Conservation (phyloP, 1,140 invertebrate genomes). For the Cecropterus lyciades region DNA sequence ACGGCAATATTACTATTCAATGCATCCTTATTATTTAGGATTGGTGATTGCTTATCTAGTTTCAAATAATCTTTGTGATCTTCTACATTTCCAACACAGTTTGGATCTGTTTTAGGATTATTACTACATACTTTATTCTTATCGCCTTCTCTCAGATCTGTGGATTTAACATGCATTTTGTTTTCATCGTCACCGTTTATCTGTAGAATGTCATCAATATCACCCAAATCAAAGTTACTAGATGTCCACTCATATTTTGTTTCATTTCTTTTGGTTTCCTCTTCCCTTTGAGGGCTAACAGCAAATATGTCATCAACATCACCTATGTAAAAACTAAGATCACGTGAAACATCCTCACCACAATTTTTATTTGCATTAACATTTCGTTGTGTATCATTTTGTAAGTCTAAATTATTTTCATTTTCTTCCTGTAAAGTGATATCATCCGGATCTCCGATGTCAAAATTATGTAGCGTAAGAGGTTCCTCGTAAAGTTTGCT, state of each 20-base stretch:
- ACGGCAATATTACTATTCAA: not conserved
- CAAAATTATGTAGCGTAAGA: not conserved
- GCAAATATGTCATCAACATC: constrained; percentile 77
- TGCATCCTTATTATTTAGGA: too few relatives aligned
- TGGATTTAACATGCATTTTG: constrained; percentile 8
- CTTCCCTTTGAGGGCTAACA: constrained; percentile 50
- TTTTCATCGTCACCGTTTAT: constrained; percentile 2
- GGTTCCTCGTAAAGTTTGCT: too few relatives aligned
- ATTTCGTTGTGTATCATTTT: not conserved
- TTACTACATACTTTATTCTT: too few relatives aligned
- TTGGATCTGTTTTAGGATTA: too few relatives aligned
- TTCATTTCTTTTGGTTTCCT: constrained; percentile 30
- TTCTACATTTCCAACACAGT: too few relatives aligned
- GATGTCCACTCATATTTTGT: constrained; percentile 48
- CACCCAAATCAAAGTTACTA: constrained; percentile 64
- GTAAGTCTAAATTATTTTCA: not conserved
- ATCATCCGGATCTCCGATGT: not conserved
- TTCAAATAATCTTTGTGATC: too few relatives aligned
- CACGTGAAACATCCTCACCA: not conserved
- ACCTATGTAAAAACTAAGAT: constrained; percentile 52
- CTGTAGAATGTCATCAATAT: constrained; percentile 72
- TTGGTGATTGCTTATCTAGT: too few relatives aligned
- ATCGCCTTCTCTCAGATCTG: not conserved
- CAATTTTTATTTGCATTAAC: not conserved
- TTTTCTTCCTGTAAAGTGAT: not conserved